These are phyloP conservation scores for Tapirus indicus DNA, from an alignment of 2,797 vertebrate genomes.

Conservation along the genomic window DNA sequence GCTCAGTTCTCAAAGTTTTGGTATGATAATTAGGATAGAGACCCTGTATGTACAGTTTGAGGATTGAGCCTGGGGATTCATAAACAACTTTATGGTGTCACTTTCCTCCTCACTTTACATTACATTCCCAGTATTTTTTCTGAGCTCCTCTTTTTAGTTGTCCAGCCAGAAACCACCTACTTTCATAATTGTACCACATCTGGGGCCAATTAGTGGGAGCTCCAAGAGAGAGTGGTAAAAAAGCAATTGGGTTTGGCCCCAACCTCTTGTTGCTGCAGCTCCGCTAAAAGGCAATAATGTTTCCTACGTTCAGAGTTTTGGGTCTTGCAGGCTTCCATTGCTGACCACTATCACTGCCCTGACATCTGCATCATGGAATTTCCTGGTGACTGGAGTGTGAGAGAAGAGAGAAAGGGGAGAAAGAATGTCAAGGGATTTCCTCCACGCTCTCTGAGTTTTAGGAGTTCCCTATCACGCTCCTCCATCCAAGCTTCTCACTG, in stretches of 20 bases:
- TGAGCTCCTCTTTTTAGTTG: background rate
- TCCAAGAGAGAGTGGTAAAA: background rate
- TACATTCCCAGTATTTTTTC: background rate
- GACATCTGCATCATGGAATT: background rate
- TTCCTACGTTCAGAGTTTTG: background rate
- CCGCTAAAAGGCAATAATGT: background rate
- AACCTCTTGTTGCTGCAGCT: background rate
- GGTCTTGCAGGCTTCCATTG: background rate
- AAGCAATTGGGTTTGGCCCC: background rate
- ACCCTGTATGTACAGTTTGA: background rate
- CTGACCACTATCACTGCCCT: background rate
- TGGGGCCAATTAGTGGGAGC: background rate
- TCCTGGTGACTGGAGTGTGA: background rate
- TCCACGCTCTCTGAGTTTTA: background rate
- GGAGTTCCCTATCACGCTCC: background rate
- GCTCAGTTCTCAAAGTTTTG: background rate
- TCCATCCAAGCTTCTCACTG: background rate
- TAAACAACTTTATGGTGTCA: background rate
- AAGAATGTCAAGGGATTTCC: background rate
- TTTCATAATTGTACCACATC: background rate
- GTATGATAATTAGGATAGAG: background rate
- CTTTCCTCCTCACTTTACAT: background rate
- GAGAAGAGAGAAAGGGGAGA: background rate
- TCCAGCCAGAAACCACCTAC: background rate
- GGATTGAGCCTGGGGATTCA: background rate